Conservation (phyloP, 2,113 vertebrate genomes). For the Sceloporus undulatus region DNA sequence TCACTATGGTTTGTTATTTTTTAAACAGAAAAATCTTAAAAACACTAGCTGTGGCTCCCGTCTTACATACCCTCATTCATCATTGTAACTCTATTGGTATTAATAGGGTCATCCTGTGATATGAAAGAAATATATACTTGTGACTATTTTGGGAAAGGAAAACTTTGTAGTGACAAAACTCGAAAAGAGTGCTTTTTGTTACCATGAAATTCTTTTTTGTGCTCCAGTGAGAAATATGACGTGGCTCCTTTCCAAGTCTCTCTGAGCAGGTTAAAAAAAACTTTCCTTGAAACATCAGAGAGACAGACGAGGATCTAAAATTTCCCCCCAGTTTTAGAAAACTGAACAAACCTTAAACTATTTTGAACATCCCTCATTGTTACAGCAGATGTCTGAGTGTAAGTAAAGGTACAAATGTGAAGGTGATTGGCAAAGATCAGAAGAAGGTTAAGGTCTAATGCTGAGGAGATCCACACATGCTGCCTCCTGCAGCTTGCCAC, state of each 20-base stretch:
- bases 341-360: slow-evolving; percentile 12
- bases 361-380: background rate
- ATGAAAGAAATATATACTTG: slow-evolving; percentile 1
- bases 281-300: slow-evolving; percentile 18
- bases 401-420: background rate
- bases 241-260: background rate
- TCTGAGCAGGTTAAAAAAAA: slow-evolving; percentile 18
- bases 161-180: slow-evolving; percentile 17
- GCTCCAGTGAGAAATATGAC: slow-evolving; percentile 24
- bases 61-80: background rate
- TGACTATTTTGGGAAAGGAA: slow-evolving; percentile 24
- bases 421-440: background rate
- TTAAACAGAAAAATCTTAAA: background rate
- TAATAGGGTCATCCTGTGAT: slow-evolving; percentile 25
- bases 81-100: background rate
- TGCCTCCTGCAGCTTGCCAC: background rate
- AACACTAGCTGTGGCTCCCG: background rate
- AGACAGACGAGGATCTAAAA: slow-evolving; percentile 6
- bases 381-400: background rate
- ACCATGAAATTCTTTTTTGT: slow-evolving; percentile 30
- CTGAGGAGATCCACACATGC: background rate
- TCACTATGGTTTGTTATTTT: background rate
- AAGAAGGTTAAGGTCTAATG: background rate
- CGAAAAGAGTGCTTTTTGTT: slow-evolving; percentile 28
- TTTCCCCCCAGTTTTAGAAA: background rate